Base-by-base conservation (phyloP, 2,888 invertebrate species). In the Schrankia costaestrigalis region DNA sequence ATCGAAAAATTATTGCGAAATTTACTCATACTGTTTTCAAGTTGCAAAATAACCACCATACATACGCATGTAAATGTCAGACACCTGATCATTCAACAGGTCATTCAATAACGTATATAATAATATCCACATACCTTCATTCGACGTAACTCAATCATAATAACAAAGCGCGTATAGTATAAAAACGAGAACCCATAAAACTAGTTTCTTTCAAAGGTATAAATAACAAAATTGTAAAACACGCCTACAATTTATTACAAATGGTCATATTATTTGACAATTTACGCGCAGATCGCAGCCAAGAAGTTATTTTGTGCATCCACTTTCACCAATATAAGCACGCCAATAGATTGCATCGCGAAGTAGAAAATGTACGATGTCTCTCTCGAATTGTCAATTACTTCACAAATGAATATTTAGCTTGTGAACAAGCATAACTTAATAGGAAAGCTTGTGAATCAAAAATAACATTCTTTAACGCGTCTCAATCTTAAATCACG, bases 311-410 rank as follows among this genome's bases (percentile, higher is more conserved):
- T 81, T 77, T 68, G 76, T 77, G 72, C 75, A 80, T 76, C 70
- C 56, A 82, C 83, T 84, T 84, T 85, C 84, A 78, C 84, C 77
- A 52, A 72, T 74, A 71, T 57, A 68, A 72, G 68, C 76, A 78
- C 76, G 82, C 75, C 71, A 80, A 71, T 71, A 68, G 66, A 71
- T 67, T 63, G 69, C 70, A 69, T 56, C 54, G 69, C 56, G 44
- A 51, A 53, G 50, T 69, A 71, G 71, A 74, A 72, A 74, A 63
- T 70, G 56, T 59, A 45, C 42, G 43, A 51, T 46, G 46, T 54
- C 63, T 66, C 57, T 63, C 53, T 50, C 31, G 39, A 54, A 58
- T 61, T 63, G 56, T 53, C 55, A 53, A 54, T 50, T 48, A 39
- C 43, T 49, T 36, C 42, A 37, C 27, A 28, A 21, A n/a, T n/a